A percentile compares a stretch with the other conserved stretches of the same genome.
Evolutionary conservation across 2,888 invertebrate genomes (phyloP).

Genomic region (Torymus texanus): DNA sequence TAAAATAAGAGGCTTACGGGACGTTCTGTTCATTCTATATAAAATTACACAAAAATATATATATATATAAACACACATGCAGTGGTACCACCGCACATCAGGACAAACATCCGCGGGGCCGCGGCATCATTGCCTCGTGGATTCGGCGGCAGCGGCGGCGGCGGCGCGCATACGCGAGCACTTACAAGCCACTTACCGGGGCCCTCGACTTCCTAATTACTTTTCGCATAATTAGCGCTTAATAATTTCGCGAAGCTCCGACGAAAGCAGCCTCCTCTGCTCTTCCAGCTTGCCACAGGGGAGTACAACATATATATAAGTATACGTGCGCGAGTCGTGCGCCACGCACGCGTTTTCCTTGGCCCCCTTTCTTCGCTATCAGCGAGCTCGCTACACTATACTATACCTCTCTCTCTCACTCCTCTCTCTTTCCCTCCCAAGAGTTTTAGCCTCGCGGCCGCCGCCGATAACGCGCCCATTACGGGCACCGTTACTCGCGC

Average conservation of each 20-base stretch:
- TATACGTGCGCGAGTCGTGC: not conserved
- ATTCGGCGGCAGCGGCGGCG: not conserved
- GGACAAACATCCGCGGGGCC: too few species aligned
- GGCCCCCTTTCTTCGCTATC: not conserved
- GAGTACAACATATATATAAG: too few species aligned
- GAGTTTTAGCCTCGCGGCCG: slow-evolving; percentile 26
- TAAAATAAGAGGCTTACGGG: too few species aligned
- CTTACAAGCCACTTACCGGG: slow-evolving; percentile 49
- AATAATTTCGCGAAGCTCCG: slow-evolving; percentile 45
- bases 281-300: not conserved
- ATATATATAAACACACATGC: too few species aligned
- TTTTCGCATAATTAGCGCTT: slow-evolving; percentile 54
- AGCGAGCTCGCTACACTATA: not conserved
- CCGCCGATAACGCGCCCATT: slow-evolving; percentile 50
- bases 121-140: too few species aligned
- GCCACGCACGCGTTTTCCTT: slow-evolving; percentile 26
- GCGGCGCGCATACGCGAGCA: slow-evolving; percentile 1
- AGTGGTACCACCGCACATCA: too few species aligned
- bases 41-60: too few species aligned
- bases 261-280: not conserved
- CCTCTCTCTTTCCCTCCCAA: not conserved
- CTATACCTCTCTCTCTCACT: slow-evolving; percentile 12
- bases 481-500: slow-evolving; percentile 37
- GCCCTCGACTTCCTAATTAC: slow-evolving; percentile 45
- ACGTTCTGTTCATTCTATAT: too few species aligned